Percentiles rank a stretch among this genome's conserved stretches.
These are phyloP conservation scores for Danio choprae DNA, from an alignment of 2,797 vertebrate genomes.

Conservation along the genomic window DNA sequence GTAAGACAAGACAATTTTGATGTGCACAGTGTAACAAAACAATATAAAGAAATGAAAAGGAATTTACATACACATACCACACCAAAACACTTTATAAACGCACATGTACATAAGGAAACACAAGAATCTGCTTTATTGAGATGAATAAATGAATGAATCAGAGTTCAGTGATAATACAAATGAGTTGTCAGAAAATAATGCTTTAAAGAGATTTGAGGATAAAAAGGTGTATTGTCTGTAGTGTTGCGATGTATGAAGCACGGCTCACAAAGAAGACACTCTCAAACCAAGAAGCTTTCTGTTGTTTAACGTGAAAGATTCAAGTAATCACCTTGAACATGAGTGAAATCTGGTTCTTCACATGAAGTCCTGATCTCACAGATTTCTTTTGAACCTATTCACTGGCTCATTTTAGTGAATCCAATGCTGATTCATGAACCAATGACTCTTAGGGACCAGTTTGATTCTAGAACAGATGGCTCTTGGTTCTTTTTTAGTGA, in stretches of 20 bases:
- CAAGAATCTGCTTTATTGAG: conserved; percentile 1
- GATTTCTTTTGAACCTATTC: background rate
- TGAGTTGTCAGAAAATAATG: background rate
- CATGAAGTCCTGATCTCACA: background rate
- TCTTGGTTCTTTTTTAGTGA: no score
- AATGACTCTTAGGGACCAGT: no score
- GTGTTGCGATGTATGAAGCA: background rate
- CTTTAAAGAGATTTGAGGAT: background rate
- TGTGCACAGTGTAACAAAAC: conserved; percentile 21
- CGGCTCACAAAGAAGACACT: background rate
- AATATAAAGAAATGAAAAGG: background rate
- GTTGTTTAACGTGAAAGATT: background rate
- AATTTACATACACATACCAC: background rate
- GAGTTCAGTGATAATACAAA: background rate
- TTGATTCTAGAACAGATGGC: no score
- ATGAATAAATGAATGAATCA: background rate
- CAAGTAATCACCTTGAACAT: background rate
- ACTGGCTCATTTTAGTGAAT: background rate
- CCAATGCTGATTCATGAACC: no score
- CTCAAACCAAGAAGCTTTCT: background rate
- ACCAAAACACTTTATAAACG: background rate
- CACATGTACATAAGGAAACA: background rate
- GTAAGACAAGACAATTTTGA: background rate
- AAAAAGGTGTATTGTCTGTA: background rate
- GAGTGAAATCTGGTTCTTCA: no score